These are phyloP conservation scores for Solea solea DNA, from an alignment of 2,113 vertebrate genomes.

Conservation along the genomic window DNA sequence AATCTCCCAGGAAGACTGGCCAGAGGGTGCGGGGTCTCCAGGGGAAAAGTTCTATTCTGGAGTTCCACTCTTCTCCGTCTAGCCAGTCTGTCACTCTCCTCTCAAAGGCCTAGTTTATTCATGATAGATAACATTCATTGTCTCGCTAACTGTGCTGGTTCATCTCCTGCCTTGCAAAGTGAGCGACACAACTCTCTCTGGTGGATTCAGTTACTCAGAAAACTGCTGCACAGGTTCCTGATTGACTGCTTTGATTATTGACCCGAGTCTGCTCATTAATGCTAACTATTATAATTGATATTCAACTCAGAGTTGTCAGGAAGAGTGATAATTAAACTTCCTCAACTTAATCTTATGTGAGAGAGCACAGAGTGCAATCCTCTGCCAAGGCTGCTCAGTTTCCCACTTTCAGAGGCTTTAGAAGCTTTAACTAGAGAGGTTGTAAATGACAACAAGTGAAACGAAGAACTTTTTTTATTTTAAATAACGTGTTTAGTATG, in stretches of 20 bases:
- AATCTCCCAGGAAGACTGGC: constrained; percentile 83
- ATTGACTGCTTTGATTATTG: constrained; percentile 90
- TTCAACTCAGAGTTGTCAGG: constrained; percentile 29
- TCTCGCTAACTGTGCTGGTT: constrained; percentile 78
- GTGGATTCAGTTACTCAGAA: constrained; percentile 86
- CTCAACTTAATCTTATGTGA: constrained; percentile 25
- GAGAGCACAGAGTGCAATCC: too few relatives aligned
- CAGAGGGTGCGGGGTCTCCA: constrained; percentile 75
- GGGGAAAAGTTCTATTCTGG: constrained; percentile 47
- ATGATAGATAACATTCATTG: constrained; percentile 79
- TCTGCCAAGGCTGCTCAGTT: too few relatives aligned
- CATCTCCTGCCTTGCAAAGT: constrained; percentile 82
- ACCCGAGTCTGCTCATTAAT: constrained; percentile 70
- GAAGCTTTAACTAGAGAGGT: too few relatives aligned
- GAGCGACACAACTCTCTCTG: constrained; percentile 83
- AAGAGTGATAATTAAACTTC: constrained; percentile 41
- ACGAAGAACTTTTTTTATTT: too few relatives aligned
- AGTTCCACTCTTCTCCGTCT: constrained; percentile 29
- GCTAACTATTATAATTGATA: constrained; percentile 57
- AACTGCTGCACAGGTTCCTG: constrained; percentile 81
- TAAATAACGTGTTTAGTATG: too few relatives aligned
- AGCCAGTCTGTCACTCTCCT: constrained; percentile 42
- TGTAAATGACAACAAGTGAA: too few relatives aligned
- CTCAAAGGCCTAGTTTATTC: constrained; percentile 81
- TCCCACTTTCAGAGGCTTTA: too few relatives aligned